phyloP scores from a whole-genome alignment of 2,113 vertebrate genomes.

The Bettongia penicillata region DNA sequence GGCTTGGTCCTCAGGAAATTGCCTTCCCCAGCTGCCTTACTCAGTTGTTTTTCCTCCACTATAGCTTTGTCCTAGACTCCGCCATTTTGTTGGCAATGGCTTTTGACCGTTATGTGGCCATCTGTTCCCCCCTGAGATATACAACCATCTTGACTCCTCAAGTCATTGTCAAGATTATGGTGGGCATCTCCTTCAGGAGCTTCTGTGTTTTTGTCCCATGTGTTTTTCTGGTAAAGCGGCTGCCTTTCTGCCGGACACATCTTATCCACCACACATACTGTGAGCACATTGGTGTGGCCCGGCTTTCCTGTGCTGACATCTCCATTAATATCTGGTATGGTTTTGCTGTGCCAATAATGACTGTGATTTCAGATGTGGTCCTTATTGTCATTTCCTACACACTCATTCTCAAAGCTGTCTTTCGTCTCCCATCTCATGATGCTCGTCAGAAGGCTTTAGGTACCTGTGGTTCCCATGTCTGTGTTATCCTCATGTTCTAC shows the following conservation, averaged over 20 bases:
- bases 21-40: constrained; percentile 66
- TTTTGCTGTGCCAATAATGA: constrained; percentile 53
- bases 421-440: background rate
- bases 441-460: constrained; percentile 54
- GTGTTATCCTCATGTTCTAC: constrained; percentile 72
- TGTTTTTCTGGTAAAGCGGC: constrained; percentile 61
- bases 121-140: constrained; percentile 66
- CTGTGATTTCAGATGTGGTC: constrained; percentile 58
- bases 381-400: constrained; percentile 56
- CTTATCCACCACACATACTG: constrained; percentile 66
- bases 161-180: constrained; percentile 49
- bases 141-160: constrained; percentile 43
- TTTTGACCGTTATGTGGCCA: constrained; percentile 64
- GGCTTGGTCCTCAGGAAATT: constrained; percentile 64
- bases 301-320: constrained; percentile 59
- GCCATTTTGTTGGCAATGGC: constrained; percentile 67
- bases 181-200: constrained; percentile 55
- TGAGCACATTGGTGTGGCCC: constrained; percentile 72
- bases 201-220: constrained; percentile 56
- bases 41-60: constrained; percentile 73
- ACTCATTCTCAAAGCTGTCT: constrained; percentile 55
- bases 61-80: constrained; percentile 64
- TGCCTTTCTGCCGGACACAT: constrained; percentile 68
- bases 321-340: constrained; percentile 56
- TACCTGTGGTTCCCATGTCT: constrained; percentile 67